These are phyloP conservation scores for Acarapis woodi DNA, from an alignment of 1,140 invertebrate species.

Conservation along the genomic window DNA sequence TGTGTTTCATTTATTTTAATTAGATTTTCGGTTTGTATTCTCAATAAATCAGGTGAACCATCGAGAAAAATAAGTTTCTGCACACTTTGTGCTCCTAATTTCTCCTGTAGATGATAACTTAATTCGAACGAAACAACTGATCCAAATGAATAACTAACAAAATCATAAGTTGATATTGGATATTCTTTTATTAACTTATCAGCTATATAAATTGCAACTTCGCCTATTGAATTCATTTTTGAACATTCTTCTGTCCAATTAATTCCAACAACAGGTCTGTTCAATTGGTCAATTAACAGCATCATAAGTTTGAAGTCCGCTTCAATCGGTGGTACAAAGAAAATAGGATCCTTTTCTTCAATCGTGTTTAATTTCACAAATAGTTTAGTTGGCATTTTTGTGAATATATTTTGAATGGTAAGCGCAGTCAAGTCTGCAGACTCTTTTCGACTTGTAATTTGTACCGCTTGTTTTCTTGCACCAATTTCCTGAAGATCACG, in stretches of 20 bases:
- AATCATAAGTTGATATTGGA: slow-evolving; percentile 24
- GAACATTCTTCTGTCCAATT: slow-evolving; percentile 6
- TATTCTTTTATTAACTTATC: neutral
- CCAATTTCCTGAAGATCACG: slow-evolving; percentile 7
- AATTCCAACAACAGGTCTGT: slow-evolving; percentile 4
- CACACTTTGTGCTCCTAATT: slow-evolving; percentile 23
- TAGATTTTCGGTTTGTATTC: slow-evolving; percentile 1
- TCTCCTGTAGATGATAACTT: slow-evolving; percentile 39
- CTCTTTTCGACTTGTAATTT: slow-evolving; percentile 9
- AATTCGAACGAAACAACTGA: slow-evolving; percentile 74
- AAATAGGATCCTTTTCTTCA: neutral
- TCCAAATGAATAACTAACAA: slow-evolving; percentile 82
- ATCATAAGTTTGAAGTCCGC: slow-evolving; percentile 4
- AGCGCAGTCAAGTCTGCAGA: neutral
- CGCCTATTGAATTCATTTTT: neutral
- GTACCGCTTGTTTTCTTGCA: slow-evolving; percentile 1
- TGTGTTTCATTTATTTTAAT: neutral
- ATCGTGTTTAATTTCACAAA: slow-evolving; percentile 20
- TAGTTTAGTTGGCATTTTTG: slow-evolving; percentile 18
- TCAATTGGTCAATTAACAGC: neutral
- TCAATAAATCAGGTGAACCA: slow-evolving; percentile 35
- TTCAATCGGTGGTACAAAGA: slow-evolving; percentile 7
- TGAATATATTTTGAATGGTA: slow-evolving; percentile 13
- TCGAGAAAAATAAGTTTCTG: slow-evolving; percentile 34
- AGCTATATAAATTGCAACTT: neutral